These are phyloP conservation scores for Cenopis cana DNA, from an alignment of 2,888 invertebrate genomes.

Conservation along the genomic window DNA sequence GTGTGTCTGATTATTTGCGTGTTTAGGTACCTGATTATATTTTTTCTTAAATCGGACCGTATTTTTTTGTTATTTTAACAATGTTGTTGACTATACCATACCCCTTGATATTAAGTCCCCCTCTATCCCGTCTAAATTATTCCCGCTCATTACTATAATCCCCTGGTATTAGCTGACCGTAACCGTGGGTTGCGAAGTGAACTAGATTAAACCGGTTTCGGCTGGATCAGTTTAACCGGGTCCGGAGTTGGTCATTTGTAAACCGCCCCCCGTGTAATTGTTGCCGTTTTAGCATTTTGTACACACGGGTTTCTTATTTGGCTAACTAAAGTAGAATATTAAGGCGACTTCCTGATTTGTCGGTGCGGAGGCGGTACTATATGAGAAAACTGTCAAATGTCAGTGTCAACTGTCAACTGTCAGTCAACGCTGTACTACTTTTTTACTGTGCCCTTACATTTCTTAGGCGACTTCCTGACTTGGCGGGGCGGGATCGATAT, in stretches of 20 bases:
- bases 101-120: not conserved
- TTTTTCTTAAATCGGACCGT: too few species aligned
- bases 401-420: too few species aligned
- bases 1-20: too few species aligned
- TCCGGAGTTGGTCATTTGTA: slow-evolving; percentile 39
- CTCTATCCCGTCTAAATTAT: slow-evolving; percentile 2
- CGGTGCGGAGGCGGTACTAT: too few species aligned
- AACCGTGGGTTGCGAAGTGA: slow-evolving; percentile 21
- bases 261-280: slow-evolving; percentile 42
- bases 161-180: slow-evolving; percentile 25
- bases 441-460: too few species aligned
- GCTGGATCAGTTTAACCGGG: slow-evolving; percentile 28
- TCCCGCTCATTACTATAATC: slow-evolving; percentile 23
- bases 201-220: slow-evolving; percentile 38
- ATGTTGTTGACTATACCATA: not conserved
- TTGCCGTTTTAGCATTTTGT: slow-evolving; percentile 35
- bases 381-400: too few species aligned
- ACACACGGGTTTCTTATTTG: slow-evolving; percentile 16
- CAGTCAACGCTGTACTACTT: too few species aligned
- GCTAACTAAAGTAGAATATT: not conserved
- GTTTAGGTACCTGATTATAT: too few species aligned
- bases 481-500: too few species aligned
- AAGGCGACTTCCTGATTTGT: too few species aligned
- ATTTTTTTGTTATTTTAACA: not conserved
- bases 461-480: too few species aligned